A percentile compares a stretch with the other conserved stretches of the same genome.
phyloP scores from a whole-genome alignment of 2,113 vertebrate genomes.

The Microtus pennsylvanicus region DNA sequence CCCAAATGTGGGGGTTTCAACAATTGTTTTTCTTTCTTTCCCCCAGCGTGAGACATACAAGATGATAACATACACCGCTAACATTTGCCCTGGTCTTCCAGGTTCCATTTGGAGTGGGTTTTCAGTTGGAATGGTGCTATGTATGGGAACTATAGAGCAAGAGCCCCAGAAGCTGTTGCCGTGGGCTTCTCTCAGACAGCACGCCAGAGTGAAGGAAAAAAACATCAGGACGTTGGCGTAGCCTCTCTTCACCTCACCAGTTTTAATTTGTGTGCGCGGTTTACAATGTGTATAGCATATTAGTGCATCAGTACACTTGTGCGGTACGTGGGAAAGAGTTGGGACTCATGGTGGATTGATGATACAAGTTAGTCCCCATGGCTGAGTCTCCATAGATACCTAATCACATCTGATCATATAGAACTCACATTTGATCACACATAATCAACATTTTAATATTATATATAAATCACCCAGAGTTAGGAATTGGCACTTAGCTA shows the following conservation, averaged over 20 bases:
- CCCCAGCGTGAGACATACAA: constrained; percentile 54
- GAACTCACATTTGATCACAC: neutral
- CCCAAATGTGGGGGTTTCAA: constrained; percentile 73
- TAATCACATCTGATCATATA: neutral
- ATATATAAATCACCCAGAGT: neutral
- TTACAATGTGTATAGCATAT: neutral
- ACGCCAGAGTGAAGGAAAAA: neutral
- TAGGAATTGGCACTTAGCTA: constrained; percentile 33
- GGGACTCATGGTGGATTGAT: neutral
- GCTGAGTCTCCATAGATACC: neutral
- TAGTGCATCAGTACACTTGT: neutral
- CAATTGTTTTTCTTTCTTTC: constrained; percentile 62
- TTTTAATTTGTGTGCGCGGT: neutral
- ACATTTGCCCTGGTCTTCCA: constrained; percentile 51
- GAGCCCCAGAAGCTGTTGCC: neutral
- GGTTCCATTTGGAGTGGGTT: constrained; percentile 60
- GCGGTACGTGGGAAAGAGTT: neutral
- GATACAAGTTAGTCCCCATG: neutral
- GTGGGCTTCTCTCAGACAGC: constrained; percentile 1
- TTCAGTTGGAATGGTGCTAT: constrained; percentile 43
- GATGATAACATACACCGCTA: constrained; percentile 42
- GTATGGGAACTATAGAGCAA: neutral
- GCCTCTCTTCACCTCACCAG: neutral
- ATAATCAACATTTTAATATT: neutral
- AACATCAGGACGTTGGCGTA: neutral